These are phyloP conservation scores for Dromococcyx pavoninus DNA, from an alignment of 2,797 vertebrate genomes.

Conservation along the genomic window DNA sequence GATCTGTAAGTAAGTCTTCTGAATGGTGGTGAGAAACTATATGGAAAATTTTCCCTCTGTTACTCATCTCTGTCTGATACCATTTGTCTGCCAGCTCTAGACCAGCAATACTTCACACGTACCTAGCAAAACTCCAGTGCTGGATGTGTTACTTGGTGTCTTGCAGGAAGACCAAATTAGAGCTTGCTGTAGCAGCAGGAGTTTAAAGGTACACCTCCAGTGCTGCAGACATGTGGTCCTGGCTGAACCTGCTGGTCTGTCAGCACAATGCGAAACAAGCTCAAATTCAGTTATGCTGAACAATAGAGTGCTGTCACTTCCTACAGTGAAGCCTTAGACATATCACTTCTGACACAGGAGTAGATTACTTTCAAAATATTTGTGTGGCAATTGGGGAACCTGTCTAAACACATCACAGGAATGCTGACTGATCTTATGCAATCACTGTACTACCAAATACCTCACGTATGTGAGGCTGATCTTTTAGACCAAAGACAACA, in stretches of 20 bases:
- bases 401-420: conserved; percentile 55
- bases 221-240: neutral
- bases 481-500: conserved; percentile 35
- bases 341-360: conserved; percentile 31
- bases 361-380: conserved; percentile 57
- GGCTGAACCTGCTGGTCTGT: neutral
- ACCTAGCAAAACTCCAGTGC: neutral
- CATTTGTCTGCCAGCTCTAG: neutral
- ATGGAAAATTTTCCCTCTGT: neutral
- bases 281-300: conserved; percentile 31
- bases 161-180: neutral
- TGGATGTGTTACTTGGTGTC: neutral
- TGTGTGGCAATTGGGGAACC: conserved; percentile 23
- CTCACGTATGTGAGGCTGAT: neutral
- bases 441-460: conserved; percentile 33
- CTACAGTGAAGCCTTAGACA: conserved; percentile 19
- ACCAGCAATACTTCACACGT: neutral
- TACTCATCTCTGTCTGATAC: neutral
- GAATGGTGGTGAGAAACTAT: neutral
- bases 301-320: conserved; percentile 56
- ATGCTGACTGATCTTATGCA: conserved; percentile 45
- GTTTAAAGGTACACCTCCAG: neutral
- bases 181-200: neutral
- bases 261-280: neutral
- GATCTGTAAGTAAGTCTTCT: neutral